These are phyloP conservation scores for Thymelicus sylvestris DNA, from an alignment of 2,888 invertebrate species.

Conservation along the genomic window DNA sequence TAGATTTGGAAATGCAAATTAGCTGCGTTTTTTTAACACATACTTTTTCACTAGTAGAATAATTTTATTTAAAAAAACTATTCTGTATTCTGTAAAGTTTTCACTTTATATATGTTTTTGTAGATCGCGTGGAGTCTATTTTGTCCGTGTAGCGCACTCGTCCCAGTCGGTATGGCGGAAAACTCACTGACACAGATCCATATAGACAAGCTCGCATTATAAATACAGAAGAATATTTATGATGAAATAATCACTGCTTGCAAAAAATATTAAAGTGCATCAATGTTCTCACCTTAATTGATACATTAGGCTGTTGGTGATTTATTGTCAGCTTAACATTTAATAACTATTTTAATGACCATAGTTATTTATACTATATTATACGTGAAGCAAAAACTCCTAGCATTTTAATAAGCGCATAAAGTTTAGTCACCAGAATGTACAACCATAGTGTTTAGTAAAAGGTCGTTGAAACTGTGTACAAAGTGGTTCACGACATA, in stretches of 20 bases:
- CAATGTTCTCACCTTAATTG: background rate
- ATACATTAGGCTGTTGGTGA: too few relatives aligned
- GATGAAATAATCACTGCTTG: conserved; percentile 24
- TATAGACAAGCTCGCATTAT: conserved; percentile 26
- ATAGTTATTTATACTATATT: too few relatives aligned
- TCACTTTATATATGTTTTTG: conserved; percentile 25
- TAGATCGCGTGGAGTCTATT: conserved; percentile 21
- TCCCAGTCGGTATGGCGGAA: conserved; percentile 25
- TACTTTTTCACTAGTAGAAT: background rate
- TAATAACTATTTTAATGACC: too few relatives aligned
- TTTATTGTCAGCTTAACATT: too few relatives aligned
- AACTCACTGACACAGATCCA: conserved; percentile 36
- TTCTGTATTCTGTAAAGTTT: background rate
- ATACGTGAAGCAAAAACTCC: too few relatives aligned
- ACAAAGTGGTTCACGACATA: conserved; percentile 17
- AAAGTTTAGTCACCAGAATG: background rate
- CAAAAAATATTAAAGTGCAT: conserved; percentile 24
- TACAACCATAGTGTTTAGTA: background rate
- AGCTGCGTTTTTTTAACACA: too few relatives aligned
- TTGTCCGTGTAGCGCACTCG: conserved; percentile 24
- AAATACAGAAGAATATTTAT: conserved; percentile 31
- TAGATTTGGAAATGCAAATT: too few relatives aligned
- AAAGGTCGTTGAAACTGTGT: conserved; percentile 15
- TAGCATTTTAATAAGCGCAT: too few relatives aligned
- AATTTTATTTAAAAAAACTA: too few relatives aligned